These are phyloP conservation scores for Xestoiulus laeticollis DNA, from an alignment of 2,888 invertebrate species.

Conservation along the genomic window DNA sequence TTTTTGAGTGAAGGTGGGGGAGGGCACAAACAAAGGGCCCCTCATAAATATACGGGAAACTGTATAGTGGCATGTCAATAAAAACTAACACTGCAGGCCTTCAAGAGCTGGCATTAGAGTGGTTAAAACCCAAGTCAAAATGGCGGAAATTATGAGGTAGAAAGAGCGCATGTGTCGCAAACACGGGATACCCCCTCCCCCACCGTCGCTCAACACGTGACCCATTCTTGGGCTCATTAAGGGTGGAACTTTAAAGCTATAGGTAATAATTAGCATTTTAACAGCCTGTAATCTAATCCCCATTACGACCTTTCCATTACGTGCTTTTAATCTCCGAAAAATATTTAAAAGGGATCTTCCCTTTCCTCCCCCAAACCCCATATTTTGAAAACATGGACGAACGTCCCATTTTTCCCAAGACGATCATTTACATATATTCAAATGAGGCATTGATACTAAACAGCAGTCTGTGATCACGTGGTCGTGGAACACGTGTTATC, in stretches of 20 bases:
- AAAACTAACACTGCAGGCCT: neutral
- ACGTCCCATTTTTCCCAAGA: neutral
- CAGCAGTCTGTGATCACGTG: slow-evolving; percentile 30
- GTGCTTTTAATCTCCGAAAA: neutral
- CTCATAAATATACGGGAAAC: neutral
- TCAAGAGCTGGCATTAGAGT: neutral
- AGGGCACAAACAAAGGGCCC: neutral
- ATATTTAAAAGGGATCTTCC: neutral
- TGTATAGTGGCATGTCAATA: neutral
- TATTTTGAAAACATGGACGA: neutral
- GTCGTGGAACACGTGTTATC: neutral
- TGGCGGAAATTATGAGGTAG: slow-evolving; percentile 35
- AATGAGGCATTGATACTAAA: slow-evolving; percentile 21
- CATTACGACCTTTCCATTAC: neutral
- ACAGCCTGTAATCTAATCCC: slow-evolving; percentile 21
- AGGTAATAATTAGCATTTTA: slow-evolving; percentile 41
- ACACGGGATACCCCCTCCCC: slow-evolving; percentile 37
- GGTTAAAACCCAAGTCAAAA: slow-evolving; percentile 25
- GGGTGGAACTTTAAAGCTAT: slow-evolving; percentile 38
- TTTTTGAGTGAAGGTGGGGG: neutral
- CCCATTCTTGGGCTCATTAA: slow-evolving; percentile 30
- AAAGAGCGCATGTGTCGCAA: slow-evolving; percentile 30
- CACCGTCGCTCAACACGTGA: slow-evolving; percentile 32
- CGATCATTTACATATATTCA: slow-evolving; percentile 17
- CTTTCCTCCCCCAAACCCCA: too few species aligned